These are phyloP conservation scores for Spongilla lacustris DNA, from an alignment of 37 sponge, comb jelly and placozoan genomes.

Conservation along the genomic window DNA sequence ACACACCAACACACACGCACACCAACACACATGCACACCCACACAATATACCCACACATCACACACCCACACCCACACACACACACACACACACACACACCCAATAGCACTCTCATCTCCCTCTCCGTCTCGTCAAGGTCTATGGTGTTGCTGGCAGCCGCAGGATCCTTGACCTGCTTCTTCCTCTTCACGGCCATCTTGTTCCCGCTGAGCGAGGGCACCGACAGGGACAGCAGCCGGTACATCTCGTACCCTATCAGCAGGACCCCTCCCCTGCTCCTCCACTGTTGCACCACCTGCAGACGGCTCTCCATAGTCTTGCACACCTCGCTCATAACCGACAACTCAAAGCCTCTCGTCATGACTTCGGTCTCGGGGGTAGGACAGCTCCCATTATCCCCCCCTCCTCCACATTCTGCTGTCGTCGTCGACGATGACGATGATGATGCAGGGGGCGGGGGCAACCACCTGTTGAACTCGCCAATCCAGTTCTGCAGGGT, in stretches of 20 bases:
- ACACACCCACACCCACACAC: background rate
- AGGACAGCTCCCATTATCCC: background rate
- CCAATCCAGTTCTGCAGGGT: slow-evolving; percentile 94
- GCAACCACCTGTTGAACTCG: slow-evolving; percentile 96
- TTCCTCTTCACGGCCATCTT: slow-evolving; percentile 84
- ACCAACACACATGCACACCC: background rate
- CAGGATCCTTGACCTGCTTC: slow-evolving; percentile 24
- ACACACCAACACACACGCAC: background rate
- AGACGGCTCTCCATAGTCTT: slow-evolving; percentile 77
- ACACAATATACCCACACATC: background rate
- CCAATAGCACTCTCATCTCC: slow-evolving; percentile 78
- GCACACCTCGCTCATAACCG: slow-evolving; percentile 67
- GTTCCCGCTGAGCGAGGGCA: slow-evolving; percentile 81
- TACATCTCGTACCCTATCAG: slow-evolving; percentile 97
- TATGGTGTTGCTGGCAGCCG: slow-evolving; percentile 24
- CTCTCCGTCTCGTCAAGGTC: slow-evolving; percentile 85
- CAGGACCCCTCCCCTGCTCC: slow-evolving; percentile 84
- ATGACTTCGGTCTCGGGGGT: background rate
- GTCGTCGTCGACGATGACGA: background rate
- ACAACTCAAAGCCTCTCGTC: slow-evolving; percentile 61
- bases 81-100: slow-evolving; percentile 26
- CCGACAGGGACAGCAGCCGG: slow-evolving; percentile 78
- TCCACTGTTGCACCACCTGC: slow-evolving; percentile 74
- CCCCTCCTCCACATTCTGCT: background rate
- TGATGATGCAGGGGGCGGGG: slow-evolving; percentile 6